phyloP scores from a whole-genome alignment of 2,113 vertebrate species.

The Grantiella picta region DNA sequence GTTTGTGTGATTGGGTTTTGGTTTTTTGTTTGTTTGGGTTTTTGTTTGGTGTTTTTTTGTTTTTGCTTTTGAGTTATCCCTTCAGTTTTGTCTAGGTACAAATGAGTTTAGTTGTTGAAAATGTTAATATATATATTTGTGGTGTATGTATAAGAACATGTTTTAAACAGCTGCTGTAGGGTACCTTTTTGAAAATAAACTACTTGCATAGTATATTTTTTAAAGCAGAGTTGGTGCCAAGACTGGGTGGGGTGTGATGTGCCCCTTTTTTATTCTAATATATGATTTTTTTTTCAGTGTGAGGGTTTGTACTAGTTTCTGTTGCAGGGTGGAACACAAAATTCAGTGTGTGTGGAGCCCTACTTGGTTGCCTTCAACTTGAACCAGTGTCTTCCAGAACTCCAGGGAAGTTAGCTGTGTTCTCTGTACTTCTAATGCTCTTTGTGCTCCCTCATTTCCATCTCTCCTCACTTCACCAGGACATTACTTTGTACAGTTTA shows the following conservation, averaged over 20 bases:
- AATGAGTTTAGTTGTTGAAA: conserved; percentile 77
- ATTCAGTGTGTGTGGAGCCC: conserved; percentile 3
- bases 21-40: too few relatives aligned
- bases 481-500: conserved; percentile 76
- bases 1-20: conserved; percentile 35
- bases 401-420: conserved; percentile 21
- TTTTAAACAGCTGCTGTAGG: conserved; percentile 77
- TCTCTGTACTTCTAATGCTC: neutral
- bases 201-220: conserved; percentile 73
- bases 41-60: too few relatives aligned
- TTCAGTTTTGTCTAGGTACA: conserved; percentile 77
- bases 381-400: conserved; percentile 28
- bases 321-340: conserved; percentile 13
- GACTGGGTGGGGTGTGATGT: conserved; percentile 54
- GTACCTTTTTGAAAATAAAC: conserved; percentile 71
- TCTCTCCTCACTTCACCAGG: neutral
- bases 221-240: conserved; percentile 77
- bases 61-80: conserved; percentile 45
- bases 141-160: conserved; percentile 71
- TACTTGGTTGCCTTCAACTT: conserved; percentile 3
- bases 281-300: neutral
- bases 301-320: conserved; percentile 16
- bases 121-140: conserved; percentile 80
- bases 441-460: neutral
- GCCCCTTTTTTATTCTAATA: conserved; percentile 52